These are phyloP conservation scores for Masnerella sp. DNA, from an alignment of 2,888 invertebrate species.

Conservation along the genomic window DNA sequence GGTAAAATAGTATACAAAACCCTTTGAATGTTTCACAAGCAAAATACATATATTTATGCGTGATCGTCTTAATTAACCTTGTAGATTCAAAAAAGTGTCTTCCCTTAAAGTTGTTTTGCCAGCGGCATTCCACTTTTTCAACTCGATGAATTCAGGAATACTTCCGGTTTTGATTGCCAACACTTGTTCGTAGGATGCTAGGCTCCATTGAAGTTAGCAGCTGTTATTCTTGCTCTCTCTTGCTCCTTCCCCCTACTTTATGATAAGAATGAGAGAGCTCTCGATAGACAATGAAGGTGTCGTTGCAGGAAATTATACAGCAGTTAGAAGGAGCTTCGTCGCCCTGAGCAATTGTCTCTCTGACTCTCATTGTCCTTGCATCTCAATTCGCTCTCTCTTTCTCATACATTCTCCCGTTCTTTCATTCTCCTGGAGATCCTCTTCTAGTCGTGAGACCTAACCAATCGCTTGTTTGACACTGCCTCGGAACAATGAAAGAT, in stretches of 20 bases:
- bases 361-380: conserved; percentile 62
- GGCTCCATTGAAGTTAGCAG: conserved; percentile 51
- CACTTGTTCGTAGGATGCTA: conserved; percentile 39
- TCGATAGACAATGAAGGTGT: conserved; percentile 77
- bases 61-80: too few species aligned
- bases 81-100: too few species aligned
- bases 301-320: conserved; percentile 79
- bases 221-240: conserved; percentile 54
- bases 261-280: conserved; percentile 76
- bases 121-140: background rate
- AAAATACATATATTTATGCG: too few species aligned
- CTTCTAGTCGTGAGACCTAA: conserved; percentile 48
- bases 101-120: too few species aligned
- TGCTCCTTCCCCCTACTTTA: conserved; percentile 32
- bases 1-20: too few species aligned
- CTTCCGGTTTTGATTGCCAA: conserved; percentile 45
- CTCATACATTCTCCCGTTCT: conserved; percentile 44
- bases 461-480: conserved; percentile 76
- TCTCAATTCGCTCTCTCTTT: conserved; percentile 36
- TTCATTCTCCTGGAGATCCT: conserved; percentile 43
- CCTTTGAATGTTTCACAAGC: too few species aligned
- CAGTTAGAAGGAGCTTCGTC: conserved; percentile 75
- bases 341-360: conserved; percentile 76
- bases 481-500: conserved; percentile 76
- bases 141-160: conserved; percentile 31